Evolutionary conservation across 2,888 invertebrate species (phyloP), one percentile per base, ranked within the genome.

Genomic region (Tricholauxania praeusta): DNA sequence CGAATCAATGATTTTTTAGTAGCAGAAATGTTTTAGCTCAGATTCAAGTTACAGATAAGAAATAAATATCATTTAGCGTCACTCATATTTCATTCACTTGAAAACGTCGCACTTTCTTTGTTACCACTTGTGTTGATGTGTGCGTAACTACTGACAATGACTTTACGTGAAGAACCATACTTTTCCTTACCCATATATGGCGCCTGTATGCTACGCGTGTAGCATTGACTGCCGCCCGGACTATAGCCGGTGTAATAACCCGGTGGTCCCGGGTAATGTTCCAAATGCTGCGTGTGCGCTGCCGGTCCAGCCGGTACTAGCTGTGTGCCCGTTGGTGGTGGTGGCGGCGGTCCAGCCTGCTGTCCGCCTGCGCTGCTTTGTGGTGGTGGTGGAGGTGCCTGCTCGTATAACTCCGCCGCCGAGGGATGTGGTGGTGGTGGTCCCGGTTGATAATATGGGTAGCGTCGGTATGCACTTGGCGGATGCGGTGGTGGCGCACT

Each of bases 211-310:
- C 85, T 86, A 77, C 94, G 90, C 76, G 91, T 88, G 80, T 91
- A 91, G 83, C 91, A 91, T 77, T 89, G 89, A 52, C 83, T 83
- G 52, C 89, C 89, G 60, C 85, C 87, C 22, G 88, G 87, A 80
- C 85, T 83, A 78, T 90, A 90, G 47, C 89, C 88, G 57, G 89
- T 89, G 87, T 91, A 91, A 81, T 91, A 91, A 72, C 83, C 84
- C 39, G 89, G 89, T 77, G 90, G 88, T 74, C 91, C 89, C 15
- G 91, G 89, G 81, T 90, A 89, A 77, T 88, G 88, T 69, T 88
- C 88, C 73, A 88, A 82, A 75, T 88, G 88, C 71, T 89, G 89
- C 72, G 86, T 86, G 65, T 83, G 85, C 64, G 86, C 87, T 74
- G 79, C 83, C 75, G 82, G 84, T 80, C 82, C 88, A 75, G 81